A percentile compares a stretch with the other conserved stretches of the same genome.
Conservation (phyloP, 2,113 vertebrate genomes). For the Tupaia chinensis region DNA sequence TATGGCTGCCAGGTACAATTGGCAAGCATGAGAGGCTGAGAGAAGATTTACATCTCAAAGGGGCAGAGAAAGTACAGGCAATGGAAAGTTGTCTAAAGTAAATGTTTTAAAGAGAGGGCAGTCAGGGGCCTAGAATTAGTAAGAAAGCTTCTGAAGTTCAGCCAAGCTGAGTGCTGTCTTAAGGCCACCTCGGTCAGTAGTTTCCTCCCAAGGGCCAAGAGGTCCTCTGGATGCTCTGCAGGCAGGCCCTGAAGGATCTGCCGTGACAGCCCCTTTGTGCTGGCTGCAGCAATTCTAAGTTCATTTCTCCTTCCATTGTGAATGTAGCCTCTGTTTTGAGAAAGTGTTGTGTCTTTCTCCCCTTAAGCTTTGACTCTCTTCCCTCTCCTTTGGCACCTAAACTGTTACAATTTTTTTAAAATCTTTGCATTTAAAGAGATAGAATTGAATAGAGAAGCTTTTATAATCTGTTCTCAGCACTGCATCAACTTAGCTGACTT, state of each 20-base stretch:
- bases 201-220: not conserved
- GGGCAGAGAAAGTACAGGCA: not conserved
- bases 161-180: not conserved
- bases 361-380: slow-evolving; percentile 25
- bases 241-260: not conserved
- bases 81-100: not conserved
- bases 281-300: not conserved
- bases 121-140: not conserved
- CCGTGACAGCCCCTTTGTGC: not conserved
- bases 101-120: not conserved
- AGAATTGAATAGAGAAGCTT: not conserved
- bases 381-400: slow-evolving; percentile 41
- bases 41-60: slow-evolving; percentile 1
- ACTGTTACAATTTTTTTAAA: slow-evolving; percentile 58
- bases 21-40: not conserved
- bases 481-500: slow-evolving; percentile 58
- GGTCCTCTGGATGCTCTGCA: not conserved
- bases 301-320: not conserved
- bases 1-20: not conserved
- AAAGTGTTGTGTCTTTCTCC: not conserved
- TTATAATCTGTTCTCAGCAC: slow-evolving; percentile 37
- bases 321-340: not conserved
- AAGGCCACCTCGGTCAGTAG: not conserved
- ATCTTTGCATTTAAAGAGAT: slow-evolving; percentile 38
- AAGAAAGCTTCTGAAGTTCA: not conserved